Base-by-base conservation (phyloP, 2,797 vertebrate genomes). In the Siniperca scherzeri region DNA sequence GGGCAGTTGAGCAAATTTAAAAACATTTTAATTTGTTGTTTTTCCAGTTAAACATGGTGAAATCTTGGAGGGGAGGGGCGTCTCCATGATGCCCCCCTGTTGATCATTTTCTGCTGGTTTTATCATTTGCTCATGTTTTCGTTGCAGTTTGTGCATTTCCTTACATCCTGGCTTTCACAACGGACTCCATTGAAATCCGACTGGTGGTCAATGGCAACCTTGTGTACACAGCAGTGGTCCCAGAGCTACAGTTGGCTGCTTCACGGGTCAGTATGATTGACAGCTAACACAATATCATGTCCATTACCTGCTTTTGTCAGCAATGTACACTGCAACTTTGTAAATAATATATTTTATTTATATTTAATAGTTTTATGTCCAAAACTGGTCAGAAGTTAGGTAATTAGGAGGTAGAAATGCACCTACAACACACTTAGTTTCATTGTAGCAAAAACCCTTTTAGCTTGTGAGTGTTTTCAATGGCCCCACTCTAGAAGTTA, bases 191-290 rank as follows among this genome's bases (percentile, higher is more conserved):
- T 57, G 98, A 99, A 96, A 99, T 99, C 89, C 96, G 98, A 30
- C 95, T 99, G 91, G 98, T 98, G 69, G 98, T 99, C 80, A 99
- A 99, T 7, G 98, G 98, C 52, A 99, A 99, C 92, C 96, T 99
- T n/a, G 98, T 99, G 78, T 99, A 99, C 95, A 99, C 98, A 0
- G 97, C 98, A 0, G 97, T 99, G 48, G 97, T 99, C 80, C 98
- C 98, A 0, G 98, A 98, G 80, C 96, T 99, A 33, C 97, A 99
- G 91, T 94, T 99, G n/a, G 94, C 97, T 69, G 96, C 98, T 3
- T 99, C 98, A 33, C 96, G 97, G 96, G 98, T 99, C 95, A 96
- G 98, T 93, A 27, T 59, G 66, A 70, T 44, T 27, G 21, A 56
- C 44, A 42, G 50, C 44, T 16, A 12, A 62, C 21, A 59, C 16